These are phyloP conservation scores for Lophius americanus DNA, from an alignment of 2,797 vertebrate species.

Conservation along the genomic window DNA sequence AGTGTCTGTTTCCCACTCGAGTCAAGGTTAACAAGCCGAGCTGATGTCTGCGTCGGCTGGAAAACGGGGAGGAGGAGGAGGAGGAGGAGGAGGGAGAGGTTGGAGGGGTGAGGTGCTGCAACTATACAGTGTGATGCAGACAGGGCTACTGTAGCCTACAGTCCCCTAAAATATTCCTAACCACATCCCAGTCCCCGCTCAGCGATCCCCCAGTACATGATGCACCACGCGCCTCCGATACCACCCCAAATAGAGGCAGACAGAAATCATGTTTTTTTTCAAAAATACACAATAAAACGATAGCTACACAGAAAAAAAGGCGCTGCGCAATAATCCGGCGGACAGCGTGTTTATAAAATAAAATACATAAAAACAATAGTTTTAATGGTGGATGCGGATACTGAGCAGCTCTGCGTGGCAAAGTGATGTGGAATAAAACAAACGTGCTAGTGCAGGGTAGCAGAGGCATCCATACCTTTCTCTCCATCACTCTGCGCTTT, in stretches of 20 bases:
- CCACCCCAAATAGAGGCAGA: constrained; percentile 24
- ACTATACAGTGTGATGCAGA: constrained; percentile 71
- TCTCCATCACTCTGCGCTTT: constrained; percentile 82
- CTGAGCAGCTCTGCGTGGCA: constrained; percentile 35
- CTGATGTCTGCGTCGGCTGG: constrained; percentile 75
- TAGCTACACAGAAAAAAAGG: constrained; percentile 67
- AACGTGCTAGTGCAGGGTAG: constrained; percentile 49
- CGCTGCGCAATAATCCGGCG: constrained; percentile 70
- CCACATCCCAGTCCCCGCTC: constrained; percentile 43
- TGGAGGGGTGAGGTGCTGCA: constrained; percentile 63
- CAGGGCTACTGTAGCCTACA: constrained; percentile 54
- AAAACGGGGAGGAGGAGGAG: constrained; percentile 56
- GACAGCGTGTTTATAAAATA: constrained; percentile 59
- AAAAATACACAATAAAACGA: constrained; percentile 63
- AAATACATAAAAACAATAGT: constrained; percentile 53
- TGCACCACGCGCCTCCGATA: constrained; percentile 38
- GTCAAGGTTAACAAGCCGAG: constrained; percentile 82
- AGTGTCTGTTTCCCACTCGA: constrained; percentile 79
- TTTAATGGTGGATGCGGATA: constrained; percentile 71
- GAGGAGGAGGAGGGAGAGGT: constrained; percentile 50
- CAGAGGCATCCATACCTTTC: constrained; percentile 82
- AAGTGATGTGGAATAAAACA: constrained; percentile 58
- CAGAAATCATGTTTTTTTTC: constrained; percentile 19
- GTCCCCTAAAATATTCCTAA: constrained; percentile 46
- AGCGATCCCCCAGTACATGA: constrained; percentile 2